Evolutionary conservation across 1,140 invertebrate genomes (phyloP).

Genomic region (Nymphalis io): DNA sequence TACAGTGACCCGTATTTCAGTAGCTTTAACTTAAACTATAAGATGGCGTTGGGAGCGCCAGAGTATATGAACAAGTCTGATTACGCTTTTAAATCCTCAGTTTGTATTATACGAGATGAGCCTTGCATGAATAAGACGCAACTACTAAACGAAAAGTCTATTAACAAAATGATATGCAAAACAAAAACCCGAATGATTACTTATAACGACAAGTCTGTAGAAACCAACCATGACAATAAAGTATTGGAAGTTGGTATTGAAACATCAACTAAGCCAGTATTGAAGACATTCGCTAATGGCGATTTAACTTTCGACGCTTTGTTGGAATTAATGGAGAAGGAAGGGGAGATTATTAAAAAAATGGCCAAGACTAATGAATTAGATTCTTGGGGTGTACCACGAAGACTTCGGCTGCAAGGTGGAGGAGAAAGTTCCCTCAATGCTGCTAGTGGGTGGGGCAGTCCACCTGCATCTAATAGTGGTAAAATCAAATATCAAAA

Average conservation of each 20-base stretch:
- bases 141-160: conserved; percentile 74
- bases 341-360: conserved; percentile 57
- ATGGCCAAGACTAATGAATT: conserved; percentile 52
- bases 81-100: conserved; percentile 82
- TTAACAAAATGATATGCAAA: conserved; percentile 73
- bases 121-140: conserved; percentile 70
- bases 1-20: conserved; percentile 83
- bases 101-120: conserved; percentile 80
- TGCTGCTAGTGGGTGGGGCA: conserved; percentile 87
- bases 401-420: conserved; percentile 84
- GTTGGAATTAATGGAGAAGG: conserved; percentile 67
- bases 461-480: conserved; percentile 85
- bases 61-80: conserved; percentile 81
- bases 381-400: conserved; percentile 83
- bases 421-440: conserved; percentile 90
- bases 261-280: conserved; percentile 49
- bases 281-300: conserved; percentile 66
- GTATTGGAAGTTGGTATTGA: conserved; percentile 55
- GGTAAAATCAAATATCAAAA: conserved; percentile 41
- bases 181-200: conserved; percentile 74
- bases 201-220: conserved; percentile 62
- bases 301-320: conserved; percentile 73
- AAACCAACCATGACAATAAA: conserved; percentile 77
- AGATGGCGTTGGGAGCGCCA: conserved; percentile 77
- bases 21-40: conserved; percentile 83